Conservation (phyloP, 2,113 vertebrate genomes). For the Tonatia bakeri region DNA sequence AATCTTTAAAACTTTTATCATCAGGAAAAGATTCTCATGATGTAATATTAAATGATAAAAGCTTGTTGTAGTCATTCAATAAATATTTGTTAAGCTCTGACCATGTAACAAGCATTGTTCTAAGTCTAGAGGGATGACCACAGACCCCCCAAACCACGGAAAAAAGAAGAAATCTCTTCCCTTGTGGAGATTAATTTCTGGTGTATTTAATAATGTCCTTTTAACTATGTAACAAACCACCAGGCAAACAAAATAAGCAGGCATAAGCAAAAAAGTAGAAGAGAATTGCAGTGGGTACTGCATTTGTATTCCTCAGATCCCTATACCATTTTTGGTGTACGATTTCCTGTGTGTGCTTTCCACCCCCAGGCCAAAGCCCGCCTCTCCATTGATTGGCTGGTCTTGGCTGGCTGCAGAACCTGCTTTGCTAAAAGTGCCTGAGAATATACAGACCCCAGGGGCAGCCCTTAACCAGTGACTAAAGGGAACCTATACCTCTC, state of each 20-base stretch:
- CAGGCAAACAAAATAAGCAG: not conserved
- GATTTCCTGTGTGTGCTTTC: rapidly evolving
- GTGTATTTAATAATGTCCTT: not conserved
- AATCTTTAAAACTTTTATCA: too few species aligned
- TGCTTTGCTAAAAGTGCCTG: not conserved
- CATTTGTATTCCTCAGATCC: rapidly evolving
- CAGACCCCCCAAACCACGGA: not conserved
- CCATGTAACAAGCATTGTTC: not conserved
- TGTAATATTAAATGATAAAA: not conserved
- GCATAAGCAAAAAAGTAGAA: not conserved
- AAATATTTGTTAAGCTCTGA: not conserved
- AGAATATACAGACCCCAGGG: not conserved
- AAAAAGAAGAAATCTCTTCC: not conserved
- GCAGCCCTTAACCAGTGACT: not conserved
- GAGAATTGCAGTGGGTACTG: not conserved
- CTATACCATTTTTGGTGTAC: not conserved
- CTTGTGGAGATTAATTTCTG: not conserved
- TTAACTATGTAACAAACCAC: not conserved
- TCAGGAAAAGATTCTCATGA: not conserved
- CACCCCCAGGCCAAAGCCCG: not conserved
- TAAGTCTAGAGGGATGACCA: not conserved
- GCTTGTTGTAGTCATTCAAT: not conserved
- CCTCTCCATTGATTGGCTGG: not conserved
- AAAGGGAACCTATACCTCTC: not conserved
- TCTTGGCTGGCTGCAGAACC: not conserved